These are phyloP conservation scores for Pterocles burchelli DNA, from an alignment of 2,113 vertebrate genomes.

Conservation along the genomic window DNA sequence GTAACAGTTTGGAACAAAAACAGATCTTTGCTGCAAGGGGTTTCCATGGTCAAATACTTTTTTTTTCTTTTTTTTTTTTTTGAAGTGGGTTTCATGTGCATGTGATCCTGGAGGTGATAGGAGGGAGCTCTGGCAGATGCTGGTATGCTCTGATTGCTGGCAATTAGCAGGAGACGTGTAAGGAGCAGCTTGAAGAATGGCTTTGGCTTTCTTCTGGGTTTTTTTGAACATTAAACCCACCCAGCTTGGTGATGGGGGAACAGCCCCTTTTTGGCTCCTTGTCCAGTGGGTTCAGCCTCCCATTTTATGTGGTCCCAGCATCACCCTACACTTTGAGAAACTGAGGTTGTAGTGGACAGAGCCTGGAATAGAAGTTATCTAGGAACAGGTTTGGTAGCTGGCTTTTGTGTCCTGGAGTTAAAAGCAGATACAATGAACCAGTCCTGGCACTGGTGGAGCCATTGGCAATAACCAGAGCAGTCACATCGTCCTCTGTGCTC, in stretches of 20 bases:
- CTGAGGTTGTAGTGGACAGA: not conserved
- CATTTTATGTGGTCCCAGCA: not conserved
- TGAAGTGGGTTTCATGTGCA: constrained; percentile 13
- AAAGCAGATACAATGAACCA: not conserved
- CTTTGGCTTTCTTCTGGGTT: not conserved
- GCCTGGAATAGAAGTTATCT: not conserved
- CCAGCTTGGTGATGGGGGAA: not conserved
- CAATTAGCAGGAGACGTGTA: constrained; percentile 8
- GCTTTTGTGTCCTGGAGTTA: not conserved
- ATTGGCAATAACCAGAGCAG: not conserved
- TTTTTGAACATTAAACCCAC: not conserved
- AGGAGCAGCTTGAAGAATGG: not conserved
- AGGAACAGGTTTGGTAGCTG: not conserved
- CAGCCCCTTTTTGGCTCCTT: not conserved
- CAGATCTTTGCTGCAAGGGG: constrained; percentile 48
- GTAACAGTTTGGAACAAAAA: not conserved
- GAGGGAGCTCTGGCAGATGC: not conserved
- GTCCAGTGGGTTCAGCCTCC: not conserved
- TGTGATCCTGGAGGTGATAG: constrained; percentile 33
- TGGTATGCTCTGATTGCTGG: not conserved
- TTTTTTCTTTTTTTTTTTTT: not conserved
- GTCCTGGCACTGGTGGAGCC: not conserved
- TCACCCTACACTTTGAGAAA: not conserved
- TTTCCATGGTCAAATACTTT: constrained; percentile 10
- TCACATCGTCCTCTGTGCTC: not conserved